These are phyloP conservation scores for Eueremaeus valkanovi DNA, from an alignment of 2,888 invertebrate species.

Conservation along the genomic window DNA sequence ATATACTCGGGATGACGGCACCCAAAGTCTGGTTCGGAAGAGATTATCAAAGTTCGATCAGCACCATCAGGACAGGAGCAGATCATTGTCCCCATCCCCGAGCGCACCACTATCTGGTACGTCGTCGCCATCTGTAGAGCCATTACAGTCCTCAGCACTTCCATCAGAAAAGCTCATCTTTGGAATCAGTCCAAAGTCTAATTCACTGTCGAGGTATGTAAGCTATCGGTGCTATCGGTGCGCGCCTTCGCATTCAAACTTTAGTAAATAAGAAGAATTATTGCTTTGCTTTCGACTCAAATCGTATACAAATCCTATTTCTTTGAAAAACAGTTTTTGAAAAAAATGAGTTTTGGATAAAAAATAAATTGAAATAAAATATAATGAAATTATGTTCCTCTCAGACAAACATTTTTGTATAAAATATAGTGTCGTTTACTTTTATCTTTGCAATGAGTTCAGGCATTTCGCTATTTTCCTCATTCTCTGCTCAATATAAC, in stretches of 20 bases:
- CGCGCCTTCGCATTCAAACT: neutral
- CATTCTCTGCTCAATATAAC: too few relatives aligned
- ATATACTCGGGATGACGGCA: neutral
- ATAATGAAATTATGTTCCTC: too few relatives aligned
- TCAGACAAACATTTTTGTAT: too few relatives aligned
- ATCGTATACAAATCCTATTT: too few relatives aligned
- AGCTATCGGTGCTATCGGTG: too few relatives aligned
- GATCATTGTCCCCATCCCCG: neutral
- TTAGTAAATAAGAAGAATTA: too few relatives aligned
- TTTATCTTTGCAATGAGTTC: too few relatives aligned
- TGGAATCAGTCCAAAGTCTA: conserved; percentile 41
- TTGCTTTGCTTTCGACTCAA: too few relatives aligned
- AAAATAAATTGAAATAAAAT: too few relatives aligned
- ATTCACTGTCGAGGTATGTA: conserved; percentile 40
- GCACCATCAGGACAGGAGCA: neutral
- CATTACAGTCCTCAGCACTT: neutral
- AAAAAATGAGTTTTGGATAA: too few relatives aligned
- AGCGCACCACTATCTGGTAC: neutral
- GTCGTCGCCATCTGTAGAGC: conserved; percentile 18
- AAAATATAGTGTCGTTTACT: too few relatives aligned
- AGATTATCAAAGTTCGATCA: conserved; percentile 31
- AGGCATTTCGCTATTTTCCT: too few relatives aligned
- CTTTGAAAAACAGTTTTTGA: neutral
- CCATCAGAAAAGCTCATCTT: conserved; percentile 29
- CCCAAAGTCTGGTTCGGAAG: conserved; percentile 32